Base-by-base conservation (phyloP, 1,140 invertebrate genomes). In the Drosophila orena region DNA sequence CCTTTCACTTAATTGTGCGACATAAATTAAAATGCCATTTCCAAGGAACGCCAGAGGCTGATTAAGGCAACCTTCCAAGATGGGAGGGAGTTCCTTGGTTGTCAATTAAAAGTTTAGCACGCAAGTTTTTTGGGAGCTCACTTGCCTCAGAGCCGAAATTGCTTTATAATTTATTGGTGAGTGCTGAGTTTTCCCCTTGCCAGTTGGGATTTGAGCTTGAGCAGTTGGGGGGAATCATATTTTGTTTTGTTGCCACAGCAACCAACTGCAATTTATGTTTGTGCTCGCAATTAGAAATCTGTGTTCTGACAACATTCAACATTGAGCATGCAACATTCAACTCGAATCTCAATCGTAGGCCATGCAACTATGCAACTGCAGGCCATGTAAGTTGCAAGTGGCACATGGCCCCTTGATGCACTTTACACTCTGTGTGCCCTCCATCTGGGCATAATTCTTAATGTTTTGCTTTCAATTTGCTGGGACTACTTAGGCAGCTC, bases 381-480 rank as follows among this genome's bases (percentile, higher is more conserved):
- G 17, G 62, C 42, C 60, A 78, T 66, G 60, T 57, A 77, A 73
- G 84, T 74, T 71, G 69, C 54, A 69, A 17, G 24, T 46, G 57
- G 27, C 84, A 88, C 62, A 88, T 88, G 83, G 79, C 84, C 66
- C 68, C 55, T 17, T 14, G 53, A 37, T 79, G 69, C 77, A 60
- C 43, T 56, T 46, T 42, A n/a, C 70, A 42, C 44, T 34, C 60
- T 59, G 72, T 20, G 38, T 56, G 52, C 10, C 58, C 68, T 72
- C 61, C 78, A 81, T 88, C 71, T 77, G 68, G 62, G 76, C 79
- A 88, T 88, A 89, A 89, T 88, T 88, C 84, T 88, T 88, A 88
- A 88, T 88, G 84, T 89, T 88, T 88, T 84, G 75, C 79, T 89
- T 83, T 76, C 84, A 88, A 88, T 89, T 88, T 88, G 62, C 84